Conservation (phyloP, 2,888 invertebrate genomes). For the Athrips mouffetella region DNA sequence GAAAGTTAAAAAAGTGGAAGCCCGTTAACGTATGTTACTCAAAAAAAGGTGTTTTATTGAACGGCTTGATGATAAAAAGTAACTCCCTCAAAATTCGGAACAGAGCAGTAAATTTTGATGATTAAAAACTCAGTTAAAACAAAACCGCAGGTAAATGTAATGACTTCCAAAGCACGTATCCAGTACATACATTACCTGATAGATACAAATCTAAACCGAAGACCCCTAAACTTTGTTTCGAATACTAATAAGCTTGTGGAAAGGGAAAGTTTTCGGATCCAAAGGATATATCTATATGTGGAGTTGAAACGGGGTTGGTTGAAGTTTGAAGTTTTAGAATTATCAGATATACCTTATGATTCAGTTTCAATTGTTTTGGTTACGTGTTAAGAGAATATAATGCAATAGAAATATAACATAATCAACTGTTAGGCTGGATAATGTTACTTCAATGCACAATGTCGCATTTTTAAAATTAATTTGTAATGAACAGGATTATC, state of each 20-base stretch:
- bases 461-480: too few relatives aligned
- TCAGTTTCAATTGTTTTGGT: neutral
- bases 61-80: too few relatives aligned
- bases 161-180: slow-evolving; percentile 26
- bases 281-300: slow-evolving; percentile 20
- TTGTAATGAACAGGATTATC: too few relatives aligned
- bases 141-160: slow-evolving; percentile 18
- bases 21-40: neutral
- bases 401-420: too few relatives aligned
- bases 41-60: too few relatives aligned
- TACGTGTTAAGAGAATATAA: neutral
- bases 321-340: slow-evolving; percentile 15
- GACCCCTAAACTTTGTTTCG: slow-evolving; percentile 31
- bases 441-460: too few relatives aligned
- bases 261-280: slow-evolving; percentile 14
- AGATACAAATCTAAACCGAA: slow-evolving; percentile 32
- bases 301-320: slow-evolving; percentile 3
- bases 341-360: slow-evolving; percentile 3
- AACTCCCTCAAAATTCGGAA: too few relatives aligned
- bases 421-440: too few relatives aligned
- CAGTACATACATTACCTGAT: slow-evolving; percentile 27
- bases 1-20: neutral
- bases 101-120: too few relatives aligned
- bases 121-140: too few relatives aligned
- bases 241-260: slow-evolving; percentile 29